Conservation (phyloP, 2,113 vertebrate species). For the Choloepus hoffmanni region DNA sequence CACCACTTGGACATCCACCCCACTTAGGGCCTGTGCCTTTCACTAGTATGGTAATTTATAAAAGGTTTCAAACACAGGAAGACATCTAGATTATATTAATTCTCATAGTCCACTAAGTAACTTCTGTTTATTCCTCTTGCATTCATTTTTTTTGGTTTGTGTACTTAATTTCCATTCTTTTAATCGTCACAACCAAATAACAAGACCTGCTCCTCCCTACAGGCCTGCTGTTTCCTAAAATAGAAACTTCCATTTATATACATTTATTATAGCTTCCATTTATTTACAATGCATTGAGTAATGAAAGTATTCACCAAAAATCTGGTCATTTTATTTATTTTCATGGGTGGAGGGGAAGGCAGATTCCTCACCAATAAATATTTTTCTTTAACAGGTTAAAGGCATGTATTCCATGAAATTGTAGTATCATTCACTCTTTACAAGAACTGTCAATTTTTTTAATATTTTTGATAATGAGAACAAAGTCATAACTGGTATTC, state of each 20-base stretch:
- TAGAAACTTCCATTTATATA: not conserved
- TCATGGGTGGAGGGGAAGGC: not conserved
- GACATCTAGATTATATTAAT: not conserved
- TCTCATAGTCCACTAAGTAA: slow-evolving; percentile 1
- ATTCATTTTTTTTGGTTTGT: not conserved
- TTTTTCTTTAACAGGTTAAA: slow-evolving; percentile 41
- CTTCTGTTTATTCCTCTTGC: not conserved
- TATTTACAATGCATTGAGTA: not conserved
- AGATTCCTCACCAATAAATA: not conserved
- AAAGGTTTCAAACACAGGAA: not conserved
- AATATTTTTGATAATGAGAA: not conserved
- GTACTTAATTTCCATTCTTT: slow-evolving; percentile 57
- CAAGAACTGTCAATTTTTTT: not conserved
- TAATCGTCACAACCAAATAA: slow-evolving; percentile 56
- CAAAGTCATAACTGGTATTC: not conserved
- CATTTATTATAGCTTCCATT: not conserved
- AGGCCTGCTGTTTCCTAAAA: not conserved
- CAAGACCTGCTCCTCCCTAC: slow-evolving; percentile 19
- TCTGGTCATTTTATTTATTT: slow-evolving; percentile 9
- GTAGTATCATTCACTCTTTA: not conserved
- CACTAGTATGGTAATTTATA: not conserved
- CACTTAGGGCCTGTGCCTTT: not conserved
- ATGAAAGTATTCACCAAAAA: slow-evolving; percentile 29
- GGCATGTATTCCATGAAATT: slow-evolving; percentile 9
- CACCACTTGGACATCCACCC: not conserved